Evolutionary conservation across 2,797 vertebrate genomes (phyloP).

Genomic region (Cyclura pinguis): DNA sequence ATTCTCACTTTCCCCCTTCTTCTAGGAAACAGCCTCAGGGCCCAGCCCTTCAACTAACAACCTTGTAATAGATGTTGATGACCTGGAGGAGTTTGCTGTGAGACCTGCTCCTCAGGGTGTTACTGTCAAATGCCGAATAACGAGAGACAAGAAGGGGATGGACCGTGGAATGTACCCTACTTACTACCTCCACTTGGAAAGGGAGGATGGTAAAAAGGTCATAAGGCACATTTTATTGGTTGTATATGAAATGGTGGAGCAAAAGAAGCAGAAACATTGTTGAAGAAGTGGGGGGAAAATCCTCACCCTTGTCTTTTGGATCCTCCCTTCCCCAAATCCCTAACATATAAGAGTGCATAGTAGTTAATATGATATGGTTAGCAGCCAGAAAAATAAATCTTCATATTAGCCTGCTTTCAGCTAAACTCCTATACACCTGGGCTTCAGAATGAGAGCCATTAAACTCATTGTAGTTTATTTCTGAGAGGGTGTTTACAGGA

Average conservation of each 20-base stretch:
- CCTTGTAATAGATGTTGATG: constrained; percentile 88
- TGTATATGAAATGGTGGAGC: constrained; percentile 58
- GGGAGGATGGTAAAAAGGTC: constrained; percentile 98
- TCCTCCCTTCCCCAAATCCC: not conserved
- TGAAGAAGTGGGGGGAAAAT: not conserved
- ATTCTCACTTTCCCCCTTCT: constrained; percentile 45
- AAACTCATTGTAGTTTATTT: not conserved
- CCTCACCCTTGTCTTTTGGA: not conserved
- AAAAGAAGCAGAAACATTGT: constrained; percentile 7
- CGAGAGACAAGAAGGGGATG: constrained; percentile 99
- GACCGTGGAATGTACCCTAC: constrained; percentile 99
- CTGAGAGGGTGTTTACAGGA: not conserved
- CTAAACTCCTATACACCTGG: not conserved
- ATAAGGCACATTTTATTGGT: constrained; percentile 68
- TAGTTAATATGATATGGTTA: not conserved
- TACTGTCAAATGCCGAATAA: constrained; percentile 96
- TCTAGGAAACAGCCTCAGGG: constrained; percentile 93
- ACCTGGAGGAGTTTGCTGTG: constrained; percentile 94
- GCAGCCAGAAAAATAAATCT: not conserved
- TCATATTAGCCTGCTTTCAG: not conserved
- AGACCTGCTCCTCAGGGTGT: constrained; percentile 94
- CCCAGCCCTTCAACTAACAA: constrained; percentile 88
- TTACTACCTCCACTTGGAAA: constrained; percentile 98
- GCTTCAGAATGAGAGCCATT: not conserved
- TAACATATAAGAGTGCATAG: not conserved